A percentile compares a stretch with the other conserved stretches of the same genome.
Conservation (phyloP, 2,113 vertebrate species). For the Gasterosteus aculeatus region DNA sequence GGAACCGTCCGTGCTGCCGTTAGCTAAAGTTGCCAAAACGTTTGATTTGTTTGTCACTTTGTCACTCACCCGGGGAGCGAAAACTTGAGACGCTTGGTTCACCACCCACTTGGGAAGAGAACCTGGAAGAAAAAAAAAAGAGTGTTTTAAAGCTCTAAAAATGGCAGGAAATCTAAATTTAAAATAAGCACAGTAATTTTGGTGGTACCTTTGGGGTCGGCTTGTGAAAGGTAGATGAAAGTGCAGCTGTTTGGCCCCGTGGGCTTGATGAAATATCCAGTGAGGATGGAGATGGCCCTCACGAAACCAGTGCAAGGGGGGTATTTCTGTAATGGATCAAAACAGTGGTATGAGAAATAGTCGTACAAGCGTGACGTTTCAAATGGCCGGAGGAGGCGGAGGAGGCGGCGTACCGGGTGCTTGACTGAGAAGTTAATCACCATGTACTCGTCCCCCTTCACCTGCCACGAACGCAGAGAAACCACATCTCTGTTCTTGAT, state of each 20-base stretch:
- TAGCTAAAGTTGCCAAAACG: too few species aligned
- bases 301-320: constrained; percentile 79
- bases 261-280: constrained; percentile 79
- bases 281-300: constrained; percentile 83
- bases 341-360: neutral
- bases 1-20: neutral
- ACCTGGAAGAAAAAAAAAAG: constrained; percentile 63
- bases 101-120: constrained; percentile 86
- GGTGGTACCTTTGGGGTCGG: constrained; percentile 83
- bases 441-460: constrained; percentile 75
- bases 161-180: neutral
- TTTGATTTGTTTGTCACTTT: neutral
- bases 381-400: constrained; percentile 3
- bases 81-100: constrained; percentile 81
- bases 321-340: constrained; percentile 71
- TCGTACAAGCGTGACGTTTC: neutral
- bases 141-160: neutral
- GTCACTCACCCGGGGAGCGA: constrained; percentile 81
- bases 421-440: constrained; percentile 86
- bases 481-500: constrained; percentile 80
- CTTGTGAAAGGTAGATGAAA: constrained; percentile 85
- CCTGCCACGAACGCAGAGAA: constrained; percentile 80
- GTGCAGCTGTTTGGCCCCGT: constrained; percentile 81
- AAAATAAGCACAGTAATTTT: neutral
- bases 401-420: constrained; percentile 74